Evolutionary conservation across 2,797 vertebrate genomes (phyloP).

Genomic region (Bradypodion pumilum): DNA sequence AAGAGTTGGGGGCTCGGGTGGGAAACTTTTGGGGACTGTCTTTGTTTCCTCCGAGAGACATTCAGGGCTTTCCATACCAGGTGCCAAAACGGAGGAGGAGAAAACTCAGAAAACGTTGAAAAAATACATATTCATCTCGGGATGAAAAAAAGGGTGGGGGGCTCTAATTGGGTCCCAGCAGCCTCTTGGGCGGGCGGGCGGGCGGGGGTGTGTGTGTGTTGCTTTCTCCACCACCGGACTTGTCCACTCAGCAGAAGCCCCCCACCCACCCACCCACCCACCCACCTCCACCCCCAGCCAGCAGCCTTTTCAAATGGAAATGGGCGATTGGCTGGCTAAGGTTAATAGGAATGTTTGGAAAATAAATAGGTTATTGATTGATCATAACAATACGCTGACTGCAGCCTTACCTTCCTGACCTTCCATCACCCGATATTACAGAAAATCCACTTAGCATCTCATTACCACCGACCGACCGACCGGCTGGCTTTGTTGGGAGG

Average conservation of each 20-base stretch:
- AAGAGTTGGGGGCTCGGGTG: too few relatives aligned
- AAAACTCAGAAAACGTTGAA: constrained; percentile 68
- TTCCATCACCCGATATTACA: constrained; percentile 68
- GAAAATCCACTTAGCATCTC: constrained; percentile 78
- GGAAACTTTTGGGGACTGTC: fast-evolving
- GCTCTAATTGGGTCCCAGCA: constrained; percentile 77
- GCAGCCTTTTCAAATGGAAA: constrained; percentile 73
- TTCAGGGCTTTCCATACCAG: constrained; percentile 52
- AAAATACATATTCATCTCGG: constrained; percentile 74
- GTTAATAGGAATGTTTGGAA: constrained; percentile 81
- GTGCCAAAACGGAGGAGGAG: constrained; percentile 63
- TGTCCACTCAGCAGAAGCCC: constrained; percentile 77
- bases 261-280: too few relatives aligned
- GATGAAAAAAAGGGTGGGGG: constrained; percentile 76
- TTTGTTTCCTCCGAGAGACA: constrained; percentile 45
- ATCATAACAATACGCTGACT: constrained; percentile 80
- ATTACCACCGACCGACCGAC: constrained; percentile 66
- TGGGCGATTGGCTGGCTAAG: constrained; percentile 71
- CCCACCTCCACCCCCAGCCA: constrained; percentile 37
- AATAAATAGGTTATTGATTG: constrained; percentile 86
- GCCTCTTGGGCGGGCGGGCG: constrained; percentile 72
- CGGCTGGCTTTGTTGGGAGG: constrained; percentile 14
- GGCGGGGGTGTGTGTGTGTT: too few relatives aligned
- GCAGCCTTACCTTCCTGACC: constrained; percentile 73
- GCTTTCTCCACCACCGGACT: constrained; percentile 74